Percentiles rank a stretch among this genome's conserved stretches.
These are phyloP conservation scores for Leptothorax acervorum DNA, from an alignment of 2,888 invertebrate species.

Conservation along the genomic window DNA sequence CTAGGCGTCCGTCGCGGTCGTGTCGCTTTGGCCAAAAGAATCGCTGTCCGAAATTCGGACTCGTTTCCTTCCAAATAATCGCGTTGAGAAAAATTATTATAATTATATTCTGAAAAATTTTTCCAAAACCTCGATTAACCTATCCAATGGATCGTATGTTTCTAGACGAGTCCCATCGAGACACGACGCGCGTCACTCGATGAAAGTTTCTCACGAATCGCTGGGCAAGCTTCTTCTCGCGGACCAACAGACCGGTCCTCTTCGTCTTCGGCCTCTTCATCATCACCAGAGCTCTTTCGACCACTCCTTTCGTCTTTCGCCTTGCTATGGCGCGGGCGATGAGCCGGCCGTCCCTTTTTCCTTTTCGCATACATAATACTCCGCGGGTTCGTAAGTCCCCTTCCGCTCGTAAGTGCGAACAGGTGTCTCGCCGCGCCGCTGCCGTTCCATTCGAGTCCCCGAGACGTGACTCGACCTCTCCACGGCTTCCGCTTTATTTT, in stretches of 20 bases:
- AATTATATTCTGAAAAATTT: neutral
- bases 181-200: slow-evolving; percentile 30
- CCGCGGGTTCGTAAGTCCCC: slow-evolving; percentile 58
- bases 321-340: neutral
- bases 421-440: slow-evolving; percentile 69
- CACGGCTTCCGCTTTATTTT: neutral
- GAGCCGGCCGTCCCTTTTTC: slow-evolving; percentile 47
- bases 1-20: neutral
- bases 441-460: slow-evolving; percentile 34
- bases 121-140: neutral
- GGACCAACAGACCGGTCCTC: slow-evolving; percentile 60
- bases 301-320: slow-evolving; percentile 66
- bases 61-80: neutral
- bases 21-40: neutral
- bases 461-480: slow-evolving; percentile 13
- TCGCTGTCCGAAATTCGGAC: neutral
- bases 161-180: slow-evolving; percentile 38
- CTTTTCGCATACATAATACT: slow-evolving; percentile 67
- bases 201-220: slow-evolving; percentile 73
- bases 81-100: neutral
- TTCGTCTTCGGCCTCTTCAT: slow-evolving; percentile 39
- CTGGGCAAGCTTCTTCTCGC: slow-evolving; percentile 50
- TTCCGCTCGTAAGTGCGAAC: slow-evolving; percentile 62
- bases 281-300: slow-evolving; percentile 20
- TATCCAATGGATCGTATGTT: neutral